Conservation (phyloP, 2,797 vertebrate species). For the Morus bassanus region DNA sequence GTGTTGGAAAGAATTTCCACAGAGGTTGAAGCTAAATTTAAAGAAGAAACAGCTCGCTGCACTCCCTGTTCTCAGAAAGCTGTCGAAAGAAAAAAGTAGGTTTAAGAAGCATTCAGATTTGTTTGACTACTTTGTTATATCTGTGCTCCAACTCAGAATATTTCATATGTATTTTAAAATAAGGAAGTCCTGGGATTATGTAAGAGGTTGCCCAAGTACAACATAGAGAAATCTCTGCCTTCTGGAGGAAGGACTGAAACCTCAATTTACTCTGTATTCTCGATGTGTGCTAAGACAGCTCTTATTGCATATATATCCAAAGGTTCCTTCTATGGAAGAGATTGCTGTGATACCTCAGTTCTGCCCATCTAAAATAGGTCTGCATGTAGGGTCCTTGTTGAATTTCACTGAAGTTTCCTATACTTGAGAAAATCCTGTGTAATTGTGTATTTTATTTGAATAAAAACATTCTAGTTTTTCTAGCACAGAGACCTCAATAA, state of each 20-base stretch:
- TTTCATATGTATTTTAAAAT: background rate
- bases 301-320: rapidly evolving
- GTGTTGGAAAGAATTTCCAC: background rate
- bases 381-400: rapidly evolving
- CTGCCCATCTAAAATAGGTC: background rate
- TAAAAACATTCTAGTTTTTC: background rate
- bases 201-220: background rate
- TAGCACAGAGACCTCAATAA: background rate
- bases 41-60: slow-evolving; percentile 10
- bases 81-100: slow-evolving; percentile 29
- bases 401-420: background rate
- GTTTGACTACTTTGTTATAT: slow-evolving; percentile 18
- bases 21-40: slow-evolving; percentile 5
- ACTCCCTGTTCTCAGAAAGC: background rate
- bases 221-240: background rate
- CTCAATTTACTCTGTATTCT: background rate
- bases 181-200: background rate
- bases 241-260: background rate
- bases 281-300: background rate
- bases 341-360: background rate
- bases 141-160: background rate
- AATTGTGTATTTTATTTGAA: background rate
- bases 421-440: background rate
- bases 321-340: background rate
- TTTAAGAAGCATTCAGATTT: background rate